These are phyloP conservation scores for Caenorhabditis sp. DNA, from an alignment of 2,888 invertebrate species.

Conservation along the genomic window DNA sequence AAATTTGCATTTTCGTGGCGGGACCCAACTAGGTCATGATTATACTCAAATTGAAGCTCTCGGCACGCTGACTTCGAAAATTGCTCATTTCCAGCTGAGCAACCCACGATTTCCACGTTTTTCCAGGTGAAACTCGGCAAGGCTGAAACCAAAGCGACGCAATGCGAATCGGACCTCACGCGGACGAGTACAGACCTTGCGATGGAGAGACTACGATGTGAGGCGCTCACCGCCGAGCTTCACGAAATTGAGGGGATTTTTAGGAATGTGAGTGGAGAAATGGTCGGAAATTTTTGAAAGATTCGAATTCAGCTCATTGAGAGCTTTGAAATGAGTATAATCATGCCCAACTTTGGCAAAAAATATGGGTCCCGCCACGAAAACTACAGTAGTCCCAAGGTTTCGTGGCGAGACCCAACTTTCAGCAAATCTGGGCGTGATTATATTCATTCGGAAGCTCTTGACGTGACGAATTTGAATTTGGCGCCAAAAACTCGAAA, in stretches of 20 bases:
- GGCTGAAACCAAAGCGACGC: constrained; percentile 53
- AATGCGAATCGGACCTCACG: constrained; percentile 57
- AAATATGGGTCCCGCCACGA: background rate
- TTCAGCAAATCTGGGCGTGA: too few species aligned
- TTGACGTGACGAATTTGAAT: background rate
- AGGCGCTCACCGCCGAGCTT: constrained; percentile 57
- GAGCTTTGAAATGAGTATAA: background rate
- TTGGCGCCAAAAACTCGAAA: background rate
- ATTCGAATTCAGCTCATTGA: background rate
- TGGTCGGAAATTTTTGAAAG: background rate
- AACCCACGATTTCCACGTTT: too few species aligned
- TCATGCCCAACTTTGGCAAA: background rate
- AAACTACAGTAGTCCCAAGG: constrained; percentile 1
- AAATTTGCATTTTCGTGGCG: background rate
- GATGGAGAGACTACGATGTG: constrained; percentile 58
- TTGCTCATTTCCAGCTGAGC: too few species aligned
- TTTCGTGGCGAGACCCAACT: too few species aligned
- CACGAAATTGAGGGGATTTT: constrained; percentile 63
- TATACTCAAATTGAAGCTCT: background rate
- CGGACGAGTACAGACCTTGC: constrained; percentile 62
- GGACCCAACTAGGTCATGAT: background rate
- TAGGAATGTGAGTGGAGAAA: constrained; percentile 42
- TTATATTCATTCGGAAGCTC: background rate
- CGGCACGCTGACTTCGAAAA: background rate
- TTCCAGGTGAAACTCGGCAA: constrained; percentile 38